Conservation (phyloP, 2,797 vertebrate genomes). For the Gila robusta region DNA sequence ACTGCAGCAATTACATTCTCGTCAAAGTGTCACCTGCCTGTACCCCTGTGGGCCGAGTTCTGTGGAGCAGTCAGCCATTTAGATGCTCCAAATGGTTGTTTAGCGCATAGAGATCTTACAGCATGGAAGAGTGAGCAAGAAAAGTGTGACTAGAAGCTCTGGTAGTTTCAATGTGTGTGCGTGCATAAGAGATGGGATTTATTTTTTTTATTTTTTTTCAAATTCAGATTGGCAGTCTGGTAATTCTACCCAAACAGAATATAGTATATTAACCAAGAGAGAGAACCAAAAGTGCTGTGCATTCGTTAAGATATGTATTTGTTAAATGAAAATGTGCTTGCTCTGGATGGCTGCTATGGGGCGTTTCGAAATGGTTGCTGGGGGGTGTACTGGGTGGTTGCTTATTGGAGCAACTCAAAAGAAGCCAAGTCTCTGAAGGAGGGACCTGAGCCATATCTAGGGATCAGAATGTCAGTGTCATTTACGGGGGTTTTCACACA, state of each 20-base stretch:
- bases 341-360: background rate
- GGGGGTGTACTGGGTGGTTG: background rate
- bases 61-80: constrained; percentile 84
- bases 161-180: constrained; percentile 56
- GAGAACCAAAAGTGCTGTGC: background rate
- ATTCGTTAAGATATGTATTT: background rate
- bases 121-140: constrained; percentile 78
- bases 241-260: constrained; percentile 15
- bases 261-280: background rate
- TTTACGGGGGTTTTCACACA: background rate
- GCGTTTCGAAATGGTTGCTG: background rate
- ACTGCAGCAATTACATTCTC: constrained; percentile 84
- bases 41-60: constrained; percentile 79
- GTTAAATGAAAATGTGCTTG: background rate
- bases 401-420: background rate
- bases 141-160: constrained; percentile 71
- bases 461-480: background rate
- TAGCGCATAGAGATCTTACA: constrained; percentile 70
- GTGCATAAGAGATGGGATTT: background rate
- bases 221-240: constrained; percentile 64
- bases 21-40: constrained; percentile 83
- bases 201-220: constrained; percentile 67
- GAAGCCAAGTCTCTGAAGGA: background rate
- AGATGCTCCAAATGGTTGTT: constrained; percentile 79
- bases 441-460: background rate